Evolutionary conservation across 64 coral and sea anemone genomes (phyloP).

Genomic region (Actinia equina): DNA sequence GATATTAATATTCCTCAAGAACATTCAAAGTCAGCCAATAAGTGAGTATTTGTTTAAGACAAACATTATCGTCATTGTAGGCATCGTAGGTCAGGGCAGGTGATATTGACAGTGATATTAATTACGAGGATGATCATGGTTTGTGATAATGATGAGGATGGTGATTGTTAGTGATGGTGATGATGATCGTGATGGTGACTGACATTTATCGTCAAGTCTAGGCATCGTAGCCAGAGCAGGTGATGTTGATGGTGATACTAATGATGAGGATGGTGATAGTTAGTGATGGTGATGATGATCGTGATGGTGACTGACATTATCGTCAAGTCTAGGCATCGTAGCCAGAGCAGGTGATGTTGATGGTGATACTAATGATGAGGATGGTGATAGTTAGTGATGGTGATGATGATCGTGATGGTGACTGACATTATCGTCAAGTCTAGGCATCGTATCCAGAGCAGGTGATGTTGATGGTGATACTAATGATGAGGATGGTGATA

Average conservation of each 20-base stretch:
- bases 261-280: neutral
- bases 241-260: neutral
- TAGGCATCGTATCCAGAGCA: too few relatives aligned
- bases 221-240: too few relatives aligned
- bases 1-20: conserved; percentile 33
- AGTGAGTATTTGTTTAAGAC: neutral
- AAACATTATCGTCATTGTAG: neutral
- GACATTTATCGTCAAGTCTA: too few relatives aligned
- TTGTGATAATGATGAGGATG: neutral
- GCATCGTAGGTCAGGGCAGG: neutral
- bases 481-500: neutral
- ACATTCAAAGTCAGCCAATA: conserved; percentile 4
- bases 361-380: too few relatives aligned
- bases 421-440: too few relatives aligned
- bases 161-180: neutral
- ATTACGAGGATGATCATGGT: neutral
- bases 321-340: too few relatives aligned
- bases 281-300: neutral
- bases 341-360: too few relatives aligned
- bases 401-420: too few relatives aligned
- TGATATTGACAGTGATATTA: neutral
- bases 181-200: neutral
- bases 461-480: neutral
- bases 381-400: too few relatives aligned
- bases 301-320: neutral